Conservation (phyloP, 1,140 invertebrate species). For the Rhynchophorus ferrugineus region DNA sequence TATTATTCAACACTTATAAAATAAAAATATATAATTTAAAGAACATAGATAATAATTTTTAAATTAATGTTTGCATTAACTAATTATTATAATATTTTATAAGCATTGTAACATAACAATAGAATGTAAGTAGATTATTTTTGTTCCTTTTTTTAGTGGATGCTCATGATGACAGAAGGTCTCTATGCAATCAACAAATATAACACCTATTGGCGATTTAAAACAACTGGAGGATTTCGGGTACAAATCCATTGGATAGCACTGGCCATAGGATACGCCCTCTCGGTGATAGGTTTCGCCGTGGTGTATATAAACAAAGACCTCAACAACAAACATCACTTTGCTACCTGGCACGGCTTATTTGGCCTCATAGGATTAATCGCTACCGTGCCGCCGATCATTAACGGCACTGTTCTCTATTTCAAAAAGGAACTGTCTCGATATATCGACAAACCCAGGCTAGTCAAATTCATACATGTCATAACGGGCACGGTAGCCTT, state of each 20-base stretch:
- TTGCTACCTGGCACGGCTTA: constrained; percentile 28
- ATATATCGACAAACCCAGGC: constrained; percentile 15
- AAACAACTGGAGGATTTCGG: constrained; percentile 14
- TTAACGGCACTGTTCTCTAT: constrained; percentile 25
- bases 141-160: constrained; percentile 29
- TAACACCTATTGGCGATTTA: constrained; percentile 24
- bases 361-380: constrained; percentile 28
- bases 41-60: too few species aligned
- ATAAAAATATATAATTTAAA: too few species aligned
- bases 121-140: too few species aligned
- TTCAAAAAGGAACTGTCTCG: constrained; percentile 26
- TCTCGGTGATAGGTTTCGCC: constrained; percentile 22
- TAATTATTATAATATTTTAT: too few species aligned
- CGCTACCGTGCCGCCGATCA: constrained; percentile 17
- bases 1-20: too few species aligned
- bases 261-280: constrained; percentile 15
- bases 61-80: too few species aligned
- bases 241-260: constrained; percentile 25
- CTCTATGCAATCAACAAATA: constrained; percentile 28
- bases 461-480: constrained; percentile 29
- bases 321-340: constrained; percentile 27
- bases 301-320: constrained; percentile 30
- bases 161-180: constrained; percentile 32
- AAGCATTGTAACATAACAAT: too few species aligned
- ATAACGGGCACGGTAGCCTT: constrained; percentile 23